A percentile compares a stretch with the other conserved stretches of the same genome.
phyloP scores from a whole-genome alignment of 2,113 vertebrate species.

The Dicentrarchus labrax region DNA sequence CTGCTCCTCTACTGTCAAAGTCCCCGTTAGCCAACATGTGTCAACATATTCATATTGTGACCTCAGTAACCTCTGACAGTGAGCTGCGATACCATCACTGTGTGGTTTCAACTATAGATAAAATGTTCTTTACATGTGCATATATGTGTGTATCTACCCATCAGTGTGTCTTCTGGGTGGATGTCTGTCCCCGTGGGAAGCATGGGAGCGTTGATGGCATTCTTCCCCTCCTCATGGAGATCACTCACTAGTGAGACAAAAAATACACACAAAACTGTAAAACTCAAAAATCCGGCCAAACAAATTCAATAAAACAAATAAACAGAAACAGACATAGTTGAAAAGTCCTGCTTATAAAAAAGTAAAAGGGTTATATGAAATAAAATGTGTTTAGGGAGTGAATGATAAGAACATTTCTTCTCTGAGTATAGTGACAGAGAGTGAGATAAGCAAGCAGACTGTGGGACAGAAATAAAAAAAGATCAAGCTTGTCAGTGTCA shows the following conservation, averaged over 20 bases:
- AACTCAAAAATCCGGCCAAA: background rate
- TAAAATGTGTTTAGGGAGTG: background rate
- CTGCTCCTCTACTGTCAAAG: slow-evolving; percentile 46
- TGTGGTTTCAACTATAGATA: no score
- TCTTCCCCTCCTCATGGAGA: slow-evolving; percentile 96
- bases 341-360: background rate
- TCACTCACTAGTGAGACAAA: slow-evolving; percentile 89
- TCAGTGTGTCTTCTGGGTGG: slow-evolving; percentile 91
- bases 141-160: slow-evolving; percentile 85
- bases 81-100: no score
- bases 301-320: background rate
- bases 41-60: slow-evolving; percentile 12
- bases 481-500: background rate
- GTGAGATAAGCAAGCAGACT: no score
- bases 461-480: background rate
- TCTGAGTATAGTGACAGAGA: background rate
- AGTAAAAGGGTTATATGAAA: background rate
- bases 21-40: slow-evolving; percentile 30
- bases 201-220: slow-evolving; percentile 94
- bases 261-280: slow-evolving; percentile 18
- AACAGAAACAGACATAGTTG: background rate
- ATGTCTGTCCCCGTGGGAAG: slow-evolving; percentile 85
- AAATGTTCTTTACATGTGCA: background rate
- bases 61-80: slow-evolving; percentile 13
- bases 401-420: no score